These are phyloP conservation scores for Sinosuthora webbiana DNA, from an alignment of 2,113 vertebrate species.

Conservation along the genomic window DNA sequence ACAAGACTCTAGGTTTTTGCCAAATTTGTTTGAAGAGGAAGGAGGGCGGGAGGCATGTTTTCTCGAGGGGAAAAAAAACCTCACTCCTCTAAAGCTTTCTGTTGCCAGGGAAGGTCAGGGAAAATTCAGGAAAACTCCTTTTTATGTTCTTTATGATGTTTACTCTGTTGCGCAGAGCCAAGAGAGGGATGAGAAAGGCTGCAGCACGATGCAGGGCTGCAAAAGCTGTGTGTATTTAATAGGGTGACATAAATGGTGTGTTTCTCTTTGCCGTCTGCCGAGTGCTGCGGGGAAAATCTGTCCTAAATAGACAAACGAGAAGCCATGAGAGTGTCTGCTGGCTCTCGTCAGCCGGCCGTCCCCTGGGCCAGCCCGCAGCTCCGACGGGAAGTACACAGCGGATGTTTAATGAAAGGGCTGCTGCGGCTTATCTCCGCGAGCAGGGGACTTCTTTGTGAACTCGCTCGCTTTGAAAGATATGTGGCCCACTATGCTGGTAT, in stretches of 20 bases:
- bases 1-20: neutral
- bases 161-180: conserved; percentile 34
- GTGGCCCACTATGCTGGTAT: conserved; percentile 35
- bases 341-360: neutral
- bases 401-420: conserved; percentile 61
- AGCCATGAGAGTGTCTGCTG: conserved; percentile 7
- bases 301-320: neutral
- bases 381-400: conserved; percentile 39
- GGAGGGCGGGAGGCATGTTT: neutral
- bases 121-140: conserved; percentile 66
- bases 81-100: conserved; percentile 16
- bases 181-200: conserved; percentile 39
- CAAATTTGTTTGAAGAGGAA: conserved; percentile 1
- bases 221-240: conserved; percentile 52
- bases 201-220: neutral
- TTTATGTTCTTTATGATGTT: conserved; percentile 63
- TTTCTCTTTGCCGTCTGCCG: conserved; percentile 57
- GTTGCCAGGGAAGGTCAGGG: conserved; percentile 56
- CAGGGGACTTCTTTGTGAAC: conserved; percentile 31
- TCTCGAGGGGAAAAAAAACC: neutral
- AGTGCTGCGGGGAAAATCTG: conserved; percentile 30
- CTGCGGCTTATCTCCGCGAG: conserved; percentile 54
- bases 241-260: conserved; percentile 36
- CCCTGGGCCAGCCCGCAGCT: neutral
- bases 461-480: conserved; percentile 24